Evolutionary conservation across 2,888 invertebrate species (phyloP), one percentile per base, ranked within the genome.

Genomic region (Zygothrica quintamaculata): DNA sequence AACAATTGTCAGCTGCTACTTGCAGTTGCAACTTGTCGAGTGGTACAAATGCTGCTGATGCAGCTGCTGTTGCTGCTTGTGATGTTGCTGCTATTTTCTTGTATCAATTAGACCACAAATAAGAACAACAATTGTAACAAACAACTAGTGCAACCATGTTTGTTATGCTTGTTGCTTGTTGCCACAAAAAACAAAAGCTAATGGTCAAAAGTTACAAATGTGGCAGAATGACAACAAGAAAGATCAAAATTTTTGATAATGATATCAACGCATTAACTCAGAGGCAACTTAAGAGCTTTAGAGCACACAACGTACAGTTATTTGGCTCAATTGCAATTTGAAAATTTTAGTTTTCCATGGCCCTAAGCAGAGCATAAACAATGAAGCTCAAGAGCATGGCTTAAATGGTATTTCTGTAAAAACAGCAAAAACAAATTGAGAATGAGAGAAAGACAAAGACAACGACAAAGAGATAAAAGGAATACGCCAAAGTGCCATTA

Each of bases 1-100:
- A 87, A 87, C 86, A 79, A 81, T 87, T 87, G 87, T 84, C 79
- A 79, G 66, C 72, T 78, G 67, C 76, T 76, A 56, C 65, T 58
- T 82, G 71, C 79, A 78, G 59, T 68, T 71, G 65, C 33, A 77
- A 73, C 75, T 73, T 78, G n/a, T n/a, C n/a, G n/a, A n/a, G n/a
- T n/a, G n/a, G n/a, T n/a, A n/a, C n/a, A n/a, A n/a, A n/a, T n/a
- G n/a, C n/a, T 74, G 55, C 67, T 68, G 71, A 47, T 64, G 62
- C 65, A 74, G 69, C 59, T 50, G 65, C 72, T 48, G 56, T 73
- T 46, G 36, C 46, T 56, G 44, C 34, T 67, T n/a, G n/a, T n/a
- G n/a, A n/a, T n/a, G 12, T 36, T 56, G 25, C 58, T 61, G 40
- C 44, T 61, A 48, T 64, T 64, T 59, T 59, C 64, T 65, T 76